Evolutionary conservation across 1,140 invertebrate genomes (phyloP), one percentile per base, ranked within the genome.

Genomic region (Lucilia cuprina): DNA sequence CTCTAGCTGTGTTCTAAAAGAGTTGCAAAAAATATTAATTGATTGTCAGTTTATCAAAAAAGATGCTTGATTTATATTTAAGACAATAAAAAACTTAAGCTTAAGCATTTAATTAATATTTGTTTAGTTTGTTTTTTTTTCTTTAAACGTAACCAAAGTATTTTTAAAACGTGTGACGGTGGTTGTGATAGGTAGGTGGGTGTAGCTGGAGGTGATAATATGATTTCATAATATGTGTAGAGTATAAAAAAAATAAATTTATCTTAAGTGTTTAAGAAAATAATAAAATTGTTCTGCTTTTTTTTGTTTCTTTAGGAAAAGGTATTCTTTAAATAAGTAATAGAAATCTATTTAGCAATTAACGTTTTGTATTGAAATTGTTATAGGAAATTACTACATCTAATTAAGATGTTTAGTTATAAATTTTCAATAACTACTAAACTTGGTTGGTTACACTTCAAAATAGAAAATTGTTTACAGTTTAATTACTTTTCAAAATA

Each of bases 1-100:
- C 77, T 19, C 12, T 80, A 80, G 77, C 77, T 49, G 77, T 80
- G 77, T 80, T 80, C 41, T 49, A 78, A 80, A 80, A 25, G 77
- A 49, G 77, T 70, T 70, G 65, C 65, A 70, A 70, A 70, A 65
- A 70, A 70, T 70, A 70, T 70, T 70, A 70, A 70, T 70, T 70
- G n/a, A 21, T 70, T 25, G n/a, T 70, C 65, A 70, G 21, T 70
- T 41, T 70, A 70, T 70, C 65, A 21, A 70, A 70, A 17, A 70
- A 70, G 21, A 70, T 70, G 65, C 65, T 70, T 70, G n/a, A 5
- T 21, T 70, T 70, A 70, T 70, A 70, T 21, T 70, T 70, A 70
- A 70, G 65, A 70, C 65, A 21, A n/a, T n/a, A 70, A 21, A 70
- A 70, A 70, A 30, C 25, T 21, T 70, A 70, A 70, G 65, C 65